Evolutionary conservation across 2,888 invertebrate genomes (phyloP).

Genomic region (Noctua janthe): DNA sequence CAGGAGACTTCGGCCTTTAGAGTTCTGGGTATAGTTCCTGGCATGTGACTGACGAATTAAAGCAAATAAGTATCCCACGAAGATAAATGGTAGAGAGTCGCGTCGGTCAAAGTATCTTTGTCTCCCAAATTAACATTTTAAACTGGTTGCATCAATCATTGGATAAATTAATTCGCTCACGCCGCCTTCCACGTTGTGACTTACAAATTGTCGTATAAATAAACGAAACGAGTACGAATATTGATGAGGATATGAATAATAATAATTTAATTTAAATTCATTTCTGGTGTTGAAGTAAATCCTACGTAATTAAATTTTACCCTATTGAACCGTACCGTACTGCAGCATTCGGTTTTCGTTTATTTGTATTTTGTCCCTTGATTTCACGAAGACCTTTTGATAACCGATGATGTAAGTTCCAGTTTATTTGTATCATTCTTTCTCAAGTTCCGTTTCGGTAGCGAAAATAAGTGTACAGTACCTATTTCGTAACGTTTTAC

Average conservation of each 20-base stretch:
- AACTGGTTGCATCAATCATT: conserved; percentile 23
- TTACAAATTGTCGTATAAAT: conserved; percentile 19
- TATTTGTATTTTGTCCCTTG: conserved; percentile 21
- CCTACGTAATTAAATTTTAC: conserved; percentile 3
- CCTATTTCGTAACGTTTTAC: conserved; percentile 16
- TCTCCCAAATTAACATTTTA: conserved; percentile 6
- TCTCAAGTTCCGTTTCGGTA: conserved; percentile 26
- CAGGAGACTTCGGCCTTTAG: background rate
- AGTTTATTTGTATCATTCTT: conserved; percentile 22
- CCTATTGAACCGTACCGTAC: conserved; percentile 9
- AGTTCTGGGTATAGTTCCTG: background rate
- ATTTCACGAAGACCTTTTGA: conserved; percentile 31
- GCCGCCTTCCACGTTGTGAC: conserved; percentile 13
- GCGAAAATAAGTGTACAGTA: conserved; percentile 2
- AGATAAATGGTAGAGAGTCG: background rate
- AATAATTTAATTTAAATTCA: conserved; percentile 21
- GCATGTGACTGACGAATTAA: background rate
- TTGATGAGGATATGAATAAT: conserved; percentile 39
- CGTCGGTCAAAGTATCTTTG: background rate
- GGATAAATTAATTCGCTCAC: conserved; percentile 14
- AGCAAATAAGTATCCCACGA: background rate
- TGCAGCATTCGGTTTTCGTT: conserved; percentile 7
- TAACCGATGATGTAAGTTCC: conserved; percentile 39
- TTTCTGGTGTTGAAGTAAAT: conserved; percentile 10
- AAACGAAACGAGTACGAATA: conserved; percentile 32